These are phyloP conservation scores for Cantharis flavilabris DNA, from an alignment of 2,888 invertebrate genomes.

Conservation along the genomic window DNA sequence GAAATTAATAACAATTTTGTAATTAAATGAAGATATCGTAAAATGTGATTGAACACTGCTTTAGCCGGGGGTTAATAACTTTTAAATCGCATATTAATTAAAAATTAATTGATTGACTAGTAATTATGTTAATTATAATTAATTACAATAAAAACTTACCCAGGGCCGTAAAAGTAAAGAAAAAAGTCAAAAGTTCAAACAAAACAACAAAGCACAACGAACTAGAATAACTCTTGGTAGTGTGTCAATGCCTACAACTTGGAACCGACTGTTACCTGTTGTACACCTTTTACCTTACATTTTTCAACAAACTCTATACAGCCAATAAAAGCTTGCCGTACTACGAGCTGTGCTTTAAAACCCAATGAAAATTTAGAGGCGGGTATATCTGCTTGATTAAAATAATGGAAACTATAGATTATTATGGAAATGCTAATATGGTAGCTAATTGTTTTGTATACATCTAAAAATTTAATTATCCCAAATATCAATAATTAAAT, in stretches of 20 bases:
- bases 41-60: neutral
- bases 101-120: neutral
- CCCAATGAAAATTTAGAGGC: conserved; percentile 45
- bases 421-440: conserved; percentile 53
- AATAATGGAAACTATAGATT: conserved; percentile 56
- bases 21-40: neutral
- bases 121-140: neutral
- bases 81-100: neutral
- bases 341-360: conserved; percentile 25
- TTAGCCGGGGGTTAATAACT: neutral
- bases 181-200: conserved; percentile 38
- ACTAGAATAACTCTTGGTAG: conserved; percentile 32
- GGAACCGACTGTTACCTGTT: conserved; percentile 51
- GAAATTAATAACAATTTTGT: neutral
- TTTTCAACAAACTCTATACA: conserved; percentile 38
- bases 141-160: conserved; percentile 45
- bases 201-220: conserved; percentile 35
- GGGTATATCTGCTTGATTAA: conserved; percentile 45
- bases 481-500: neutral
- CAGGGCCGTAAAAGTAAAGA: conserved; percentile 46
- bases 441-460: conserved; percentile 52
- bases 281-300: conserved; percentile 37
- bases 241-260: conserved; percentile 47
- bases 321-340: conserved; percentile 43
- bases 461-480: neutral